phyloP scores from a whole-genome alignment of 2,888 invertebrate species.

The Diaphora mendica region DNA sequence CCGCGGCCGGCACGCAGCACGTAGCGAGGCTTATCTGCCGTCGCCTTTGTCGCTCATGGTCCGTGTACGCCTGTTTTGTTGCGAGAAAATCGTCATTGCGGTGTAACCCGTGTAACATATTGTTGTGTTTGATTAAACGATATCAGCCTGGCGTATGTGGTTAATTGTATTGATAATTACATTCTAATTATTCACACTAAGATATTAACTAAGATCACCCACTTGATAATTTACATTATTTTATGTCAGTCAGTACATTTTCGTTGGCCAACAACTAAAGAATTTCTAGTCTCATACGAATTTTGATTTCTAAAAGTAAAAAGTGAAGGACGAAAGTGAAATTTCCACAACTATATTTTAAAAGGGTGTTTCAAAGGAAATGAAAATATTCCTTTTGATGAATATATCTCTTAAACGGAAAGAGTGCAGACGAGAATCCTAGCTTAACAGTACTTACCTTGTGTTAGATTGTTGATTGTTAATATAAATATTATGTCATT shows the following conservation, averaged over 20 bases:
- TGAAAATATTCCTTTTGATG: background rate
- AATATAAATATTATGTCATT: background rate
- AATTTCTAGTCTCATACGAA: no score
- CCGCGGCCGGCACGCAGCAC: conserved; percentile 71
- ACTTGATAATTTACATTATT: no score
- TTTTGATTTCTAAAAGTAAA: no score
- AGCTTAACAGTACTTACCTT: background rate
- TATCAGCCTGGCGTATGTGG: background rate
- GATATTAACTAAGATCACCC: background rate
- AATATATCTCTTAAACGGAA: background rate
- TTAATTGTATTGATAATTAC: background rate
- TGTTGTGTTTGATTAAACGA: conserved; percentile 16
- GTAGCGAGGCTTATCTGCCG: conserved; percentile 78
- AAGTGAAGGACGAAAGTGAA: no score
- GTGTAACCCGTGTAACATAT: conserved; percentile 1
- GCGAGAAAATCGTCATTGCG: background rate
- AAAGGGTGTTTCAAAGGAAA: no score
- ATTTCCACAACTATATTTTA: no score
- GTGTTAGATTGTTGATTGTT: background rate
- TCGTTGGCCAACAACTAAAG: no score
- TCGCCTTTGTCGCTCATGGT: conserved; percentile 72
- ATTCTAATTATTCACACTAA: background rate
- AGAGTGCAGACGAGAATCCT: background rate
- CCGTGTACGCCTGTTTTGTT: conserved; percentile 27
- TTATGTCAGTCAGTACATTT: no score